These are phyloP conservation scores for Protonibea diacanthus DNA, from an alignment of 2,797 vertebrate genomes.

Conservation along the genomic window DNA sequence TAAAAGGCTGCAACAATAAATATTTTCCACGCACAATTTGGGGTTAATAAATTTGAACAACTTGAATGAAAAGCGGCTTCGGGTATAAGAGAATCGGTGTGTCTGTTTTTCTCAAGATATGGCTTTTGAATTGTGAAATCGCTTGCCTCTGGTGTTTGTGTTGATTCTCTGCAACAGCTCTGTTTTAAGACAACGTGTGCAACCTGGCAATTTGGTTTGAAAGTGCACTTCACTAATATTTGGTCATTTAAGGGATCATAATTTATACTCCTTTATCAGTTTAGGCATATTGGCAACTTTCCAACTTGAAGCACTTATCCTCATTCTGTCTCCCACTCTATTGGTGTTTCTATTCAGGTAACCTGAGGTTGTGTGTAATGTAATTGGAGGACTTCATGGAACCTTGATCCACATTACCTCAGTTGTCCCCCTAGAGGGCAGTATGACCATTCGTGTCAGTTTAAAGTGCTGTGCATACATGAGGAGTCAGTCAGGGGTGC, in stretches of 20 bases:
- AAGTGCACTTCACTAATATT: slow-evolving; percentile 75
- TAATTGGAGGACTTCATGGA: slow-evolving; percentile 24
- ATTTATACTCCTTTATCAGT: slow-evolving; percentile 12
- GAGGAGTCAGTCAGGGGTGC: slow-evolving; percentile 31
- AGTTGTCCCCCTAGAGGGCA: slow-evolving; percentile 64
- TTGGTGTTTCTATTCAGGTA: slow-evolving; percentile 1
- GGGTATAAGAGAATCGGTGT: neutral
- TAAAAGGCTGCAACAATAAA: slow-evolving; percentile 12
- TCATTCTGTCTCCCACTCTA: neutral
- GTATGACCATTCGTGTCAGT: slow-evolving; percentile 42
- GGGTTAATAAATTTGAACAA: neutral
- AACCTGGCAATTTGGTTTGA: slow-evolving; percentile 51
- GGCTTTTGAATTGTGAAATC: slow-evolving; percentile 31
- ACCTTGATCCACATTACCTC: slow-evolving; percentile 50
- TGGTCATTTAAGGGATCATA: slow-evolving; percentile 59
- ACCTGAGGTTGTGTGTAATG: slow-evolving; percentile 43
- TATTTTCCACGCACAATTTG: slow-evolving; percentile 3
- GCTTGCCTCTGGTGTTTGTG: neutral
- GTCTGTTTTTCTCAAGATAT: slow-evolving; percentile 15
- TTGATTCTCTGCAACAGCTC: slow-evolving; percentile 35
- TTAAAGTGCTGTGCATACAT: slow-evolving; percentile 69
- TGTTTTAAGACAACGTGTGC: slow-evolving; percentile 59
- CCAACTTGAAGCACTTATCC: slow-evolving; percentile 5
- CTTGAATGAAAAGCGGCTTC: slow-evolving; percentile 2
- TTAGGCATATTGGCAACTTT: slow-evolving; percentile 18